These are phyloP conservation scores for Macrosiphum euphorbiae DNA, from an alignment of 2,888 invertebrate species.

Conservation along the genomic window DNA sequence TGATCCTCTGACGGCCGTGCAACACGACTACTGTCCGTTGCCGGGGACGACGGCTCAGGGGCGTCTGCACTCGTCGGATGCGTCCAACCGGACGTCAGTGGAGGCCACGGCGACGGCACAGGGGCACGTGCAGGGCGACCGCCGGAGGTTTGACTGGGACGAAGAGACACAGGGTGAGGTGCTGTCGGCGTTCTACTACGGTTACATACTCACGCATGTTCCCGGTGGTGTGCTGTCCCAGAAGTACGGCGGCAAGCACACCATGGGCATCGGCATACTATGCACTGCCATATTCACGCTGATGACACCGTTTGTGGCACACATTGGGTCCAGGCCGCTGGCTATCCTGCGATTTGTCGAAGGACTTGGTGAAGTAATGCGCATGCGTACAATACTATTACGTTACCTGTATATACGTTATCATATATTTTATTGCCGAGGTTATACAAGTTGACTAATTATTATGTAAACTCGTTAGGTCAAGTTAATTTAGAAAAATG, in stretches of 20 bases:
- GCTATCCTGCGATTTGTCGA: slow-evolving; percentile 74
- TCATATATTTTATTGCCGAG: background rate
- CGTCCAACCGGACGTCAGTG: background rate
- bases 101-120: background rate
- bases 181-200: slow-evolving; percentile 72
- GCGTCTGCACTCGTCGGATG: background rate
- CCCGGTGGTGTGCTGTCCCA: slow-evolving; percentile 71
- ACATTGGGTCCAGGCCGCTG: slow-evolving; percentile 70
- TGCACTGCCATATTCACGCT: slow-evolving; percentile 71
- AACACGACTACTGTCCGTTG: background rate
- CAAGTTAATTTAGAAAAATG: background rate
- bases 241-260: slow-evolving; percentile 71
- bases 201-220: slow-evolving; percentile 72
- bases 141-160: slow-evolving; percentile 76
- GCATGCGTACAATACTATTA: background rate
- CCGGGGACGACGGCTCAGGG: background rate
- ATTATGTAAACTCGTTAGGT: background rate
- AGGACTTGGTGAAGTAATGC: slow-evolving; percentile 72
- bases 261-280: slow-evolving; percentile 71
- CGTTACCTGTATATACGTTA: background rate
- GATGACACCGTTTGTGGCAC: slow-evolving; percentile 71
- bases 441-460: background rate
- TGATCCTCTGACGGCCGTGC: background rate
- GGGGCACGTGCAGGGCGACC: background rate
- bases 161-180: slow-evolving; percentile 73